Percentiles rank a stretch among this genome's conserved stretches.
Conservation (phyloP, 2,797 vertebrate genomes). For the Neostethus bicornis region DNA sequence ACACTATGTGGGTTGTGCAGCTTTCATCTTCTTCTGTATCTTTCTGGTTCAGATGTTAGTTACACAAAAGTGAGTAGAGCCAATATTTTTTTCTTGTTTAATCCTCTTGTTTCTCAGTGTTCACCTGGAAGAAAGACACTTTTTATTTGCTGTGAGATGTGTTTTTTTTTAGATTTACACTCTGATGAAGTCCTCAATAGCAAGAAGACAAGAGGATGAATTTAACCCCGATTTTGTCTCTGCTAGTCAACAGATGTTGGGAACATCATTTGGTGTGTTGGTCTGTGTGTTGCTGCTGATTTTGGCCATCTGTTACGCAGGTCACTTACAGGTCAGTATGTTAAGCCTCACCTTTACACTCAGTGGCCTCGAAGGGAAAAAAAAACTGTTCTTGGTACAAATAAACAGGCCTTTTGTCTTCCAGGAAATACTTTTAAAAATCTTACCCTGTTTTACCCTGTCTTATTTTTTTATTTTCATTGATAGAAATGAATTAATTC, state of each 20-base stretch:
- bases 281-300: constrained; percentile 81
- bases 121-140: background rate
- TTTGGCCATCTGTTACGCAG: constrained; percentile 87
- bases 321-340: constrained; percentile 86
- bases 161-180: background rate
- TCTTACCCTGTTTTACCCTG: constrained; percentile 2
- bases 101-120: background rate
- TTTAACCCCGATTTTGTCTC: constrained; percentile 18
- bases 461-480: constrained; percentile 1
- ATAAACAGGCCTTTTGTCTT: too few relatives aligned
- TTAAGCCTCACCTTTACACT: constrained; percentile 7
- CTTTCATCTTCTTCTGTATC: constrained; percentile 90
- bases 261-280: constrained; percentile 83
- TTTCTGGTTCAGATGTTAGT: constrained; percentile 89
- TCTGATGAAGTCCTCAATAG: background rate
- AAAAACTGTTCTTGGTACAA: too few relatives aligned
- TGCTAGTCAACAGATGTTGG: constrained; percentile 78
- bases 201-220: background rate
- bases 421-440: too few relatives aligned
- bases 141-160: background rate
- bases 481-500: too few relatives aligned
- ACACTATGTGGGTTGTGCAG: constrained; percentile 88
- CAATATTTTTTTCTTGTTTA: background rate
- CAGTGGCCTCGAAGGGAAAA: constrained; percentile 5
- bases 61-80: constrained; percentile 83